These are phyloP conservation scores for Phrynocephalus versicolor DNA, from an alignment of 2,113 vertebrate species.

Conservation along the genomic window DNA sequence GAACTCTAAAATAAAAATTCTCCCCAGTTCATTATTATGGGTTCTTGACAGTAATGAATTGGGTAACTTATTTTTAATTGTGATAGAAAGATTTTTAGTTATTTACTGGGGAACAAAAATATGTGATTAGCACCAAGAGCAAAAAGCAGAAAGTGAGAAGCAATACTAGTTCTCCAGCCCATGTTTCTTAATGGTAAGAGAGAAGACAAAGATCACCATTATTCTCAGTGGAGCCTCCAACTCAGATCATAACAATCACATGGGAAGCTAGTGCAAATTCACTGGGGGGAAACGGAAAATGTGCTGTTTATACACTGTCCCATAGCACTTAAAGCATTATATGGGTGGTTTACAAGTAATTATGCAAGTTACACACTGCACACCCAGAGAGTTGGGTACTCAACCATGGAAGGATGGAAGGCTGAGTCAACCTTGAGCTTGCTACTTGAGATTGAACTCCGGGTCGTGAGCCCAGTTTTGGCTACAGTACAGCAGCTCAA, in stretches of 20 bases:
- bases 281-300: too few species aligned
- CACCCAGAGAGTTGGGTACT: too few species aligned
- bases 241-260: too few species aligned
- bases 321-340: too few species aligned
- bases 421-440: too few species aligned
- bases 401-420: too few species aligned
- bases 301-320: too few species aligned
- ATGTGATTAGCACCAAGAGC: background rate
- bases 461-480: too few species aligned
- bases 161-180: background rate
- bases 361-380: too few species aligned
- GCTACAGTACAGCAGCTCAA: too few species aligned
- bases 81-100: background rate
- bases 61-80: background rate
- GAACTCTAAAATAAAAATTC: background rate
- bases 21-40: background rate
- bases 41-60: background rate
- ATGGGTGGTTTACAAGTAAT: too few species aligned
- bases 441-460: too few species aligned
- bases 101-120: background rate
- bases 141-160: background rate
- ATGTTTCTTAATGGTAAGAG: background rate
- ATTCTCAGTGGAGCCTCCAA: background rate
- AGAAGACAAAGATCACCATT: background rate
- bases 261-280: background rate